phyloP scores from a whole-genome alignment of 2,797 vertebrate genomes.

The Rhynchotus rufescens region DNA sequence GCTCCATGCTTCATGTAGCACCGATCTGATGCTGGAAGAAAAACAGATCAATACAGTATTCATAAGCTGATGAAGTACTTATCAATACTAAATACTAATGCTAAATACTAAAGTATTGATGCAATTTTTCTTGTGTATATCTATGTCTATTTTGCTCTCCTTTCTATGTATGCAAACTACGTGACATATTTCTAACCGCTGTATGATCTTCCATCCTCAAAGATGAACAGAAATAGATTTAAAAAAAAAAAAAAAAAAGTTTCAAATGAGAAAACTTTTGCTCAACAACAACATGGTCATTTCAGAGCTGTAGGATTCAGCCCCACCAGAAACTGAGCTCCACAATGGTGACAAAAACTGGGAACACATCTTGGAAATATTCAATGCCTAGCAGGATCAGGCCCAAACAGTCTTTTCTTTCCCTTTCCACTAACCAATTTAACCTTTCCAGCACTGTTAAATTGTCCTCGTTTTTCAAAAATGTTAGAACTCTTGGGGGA shows the following conservation, averaged over 20 bases:
- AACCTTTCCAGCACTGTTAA: not conserved
- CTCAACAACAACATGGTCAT: not conserved
- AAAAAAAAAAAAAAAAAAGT: not conserved
- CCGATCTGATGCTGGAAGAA: slow-evolving; percentile 23
- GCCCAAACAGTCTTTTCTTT: not conserved
- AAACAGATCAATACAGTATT: slow-evolving; percentile 46
- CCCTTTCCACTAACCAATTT: not conserved
- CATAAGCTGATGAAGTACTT: slow-evolving; percentile 5
- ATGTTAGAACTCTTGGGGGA: not conserved
- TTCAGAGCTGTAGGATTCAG: not conserved
- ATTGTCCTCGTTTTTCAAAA: not conserved
- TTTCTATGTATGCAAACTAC: not conserved
- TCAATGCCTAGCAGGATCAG: not conserved
- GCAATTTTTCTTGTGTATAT: not conserved
- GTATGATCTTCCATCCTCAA: not conserved
- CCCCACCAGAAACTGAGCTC: not conserved
- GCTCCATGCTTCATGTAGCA: not conserved
- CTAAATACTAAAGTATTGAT: slow-evolving; percentile 5
- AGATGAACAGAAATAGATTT: not conserved
- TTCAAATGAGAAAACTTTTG: not conserved
- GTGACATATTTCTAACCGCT: not conserved
- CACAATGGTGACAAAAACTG: not conserved
- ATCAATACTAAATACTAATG: no score
- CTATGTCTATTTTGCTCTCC: not conserved
- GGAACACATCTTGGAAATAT: not conserved